Evolutionary conservation across 2,888 invertebrate species (phyloP).

Genomic region (Biston betularia): DNA sequence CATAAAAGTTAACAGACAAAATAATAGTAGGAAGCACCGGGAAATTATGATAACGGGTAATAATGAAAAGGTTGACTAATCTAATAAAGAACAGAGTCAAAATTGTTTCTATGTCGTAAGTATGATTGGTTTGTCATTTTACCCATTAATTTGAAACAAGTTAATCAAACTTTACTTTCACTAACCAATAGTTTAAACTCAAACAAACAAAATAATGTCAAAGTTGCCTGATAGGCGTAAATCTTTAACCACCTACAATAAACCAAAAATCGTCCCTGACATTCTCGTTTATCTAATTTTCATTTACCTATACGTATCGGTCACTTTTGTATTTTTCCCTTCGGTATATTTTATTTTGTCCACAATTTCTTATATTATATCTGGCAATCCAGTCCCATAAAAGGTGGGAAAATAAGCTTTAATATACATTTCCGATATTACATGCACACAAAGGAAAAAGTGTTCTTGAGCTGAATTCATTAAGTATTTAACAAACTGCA

Average conservation of each 20-base stretch:
- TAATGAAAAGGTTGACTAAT: conserved; percentile 39
- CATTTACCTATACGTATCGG: conserved; percentile 2
- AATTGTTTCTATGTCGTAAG: conserved; percentile 9
- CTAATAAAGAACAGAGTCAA: conserved; percentile 30
- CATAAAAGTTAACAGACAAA: conserved; percentile 73
- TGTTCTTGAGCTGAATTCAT: conserved; percentile 3
- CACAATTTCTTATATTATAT: conserved; percentile 56
- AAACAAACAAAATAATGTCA: conserved; percentile 13
- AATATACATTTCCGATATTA: background rate
- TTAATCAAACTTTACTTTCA: conserved; percentile 20
- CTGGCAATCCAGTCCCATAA: conserved; percentile 69
- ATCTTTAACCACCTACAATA: conserved; percentile 27
- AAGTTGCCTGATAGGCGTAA: conserved; percentile 13
- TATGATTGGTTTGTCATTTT: conserved; percentile 33
- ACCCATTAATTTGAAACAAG: conserved; percentile 40
- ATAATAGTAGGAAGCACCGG: conserved; percentile 84
- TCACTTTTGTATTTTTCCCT: conserved; percentile 17
- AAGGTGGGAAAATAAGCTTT: conserved; percentile 17
- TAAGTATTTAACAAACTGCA: background rate
- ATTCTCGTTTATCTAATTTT: conserved; percentile 13
- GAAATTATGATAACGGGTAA: conserved; percentile 69
- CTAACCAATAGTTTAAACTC: conserved; percentile 35
- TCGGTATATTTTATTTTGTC: conserved; percentile 45
- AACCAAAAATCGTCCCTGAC: conserved; percentile 29
- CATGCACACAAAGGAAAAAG: conserved; percentile 10